Percentiles rank a stretch among this genome's conserved stretches.
phyloP scores from a whole-genome alignment of 2,888 invertebrate genomes.

The Graphium colonna region DNA sequence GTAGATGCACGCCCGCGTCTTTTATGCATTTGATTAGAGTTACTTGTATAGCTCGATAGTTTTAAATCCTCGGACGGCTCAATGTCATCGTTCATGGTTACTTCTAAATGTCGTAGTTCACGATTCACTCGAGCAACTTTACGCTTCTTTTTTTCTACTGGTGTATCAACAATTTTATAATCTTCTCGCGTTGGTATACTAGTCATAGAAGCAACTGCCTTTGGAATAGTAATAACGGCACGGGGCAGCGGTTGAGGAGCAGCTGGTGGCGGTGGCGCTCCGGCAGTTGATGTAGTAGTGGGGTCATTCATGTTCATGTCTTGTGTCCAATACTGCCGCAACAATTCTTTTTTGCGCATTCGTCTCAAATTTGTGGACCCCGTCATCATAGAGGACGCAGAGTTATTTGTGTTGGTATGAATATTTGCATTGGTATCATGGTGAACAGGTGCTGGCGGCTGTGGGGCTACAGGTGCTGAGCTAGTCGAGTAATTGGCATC shows the following conservation, averaged over 20 bases:
- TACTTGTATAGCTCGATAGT: constrained; percentile 44
- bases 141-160: constrained; percentile 85
- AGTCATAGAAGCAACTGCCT: constrained; percentile 93
- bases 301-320: constrained; percentile 93
- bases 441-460: constrained; percentile 63
- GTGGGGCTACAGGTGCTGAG: constrained; percentile 79
- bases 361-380: constrained; percentile 89
- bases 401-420: constrained; percentile 54
- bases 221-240: constrained; percentile 90
- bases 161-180: constrained; percentile 84
- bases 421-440: constrained; percentile 56
- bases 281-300: constrained; percentile 70
- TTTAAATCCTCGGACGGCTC: constrained; percentile 63
- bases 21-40: constrained; percentile 45
- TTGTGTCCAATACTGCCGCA: constrained; percentile 89
- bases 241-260: constrained; percentile 82
- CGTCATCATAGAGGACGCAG: constrained; percentile 67
- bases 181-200: constrained; percentile 92
- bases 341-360: constrained; percentile 93
- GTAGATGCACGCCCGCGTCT: constrained; percentile 52
- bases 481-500: constrained; percentile 87
- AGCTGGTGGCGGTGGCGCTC: constrained; percentile 77
- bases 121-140: constrained; percentile 76
- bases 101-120: constrained; percentile 83
- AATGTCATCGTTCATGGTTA: constrained; percentile 77